phyloP scores from a whole-genome alignment of 2,113 vertebrate species.

The Daubentonia madagascariensis region DNA sequence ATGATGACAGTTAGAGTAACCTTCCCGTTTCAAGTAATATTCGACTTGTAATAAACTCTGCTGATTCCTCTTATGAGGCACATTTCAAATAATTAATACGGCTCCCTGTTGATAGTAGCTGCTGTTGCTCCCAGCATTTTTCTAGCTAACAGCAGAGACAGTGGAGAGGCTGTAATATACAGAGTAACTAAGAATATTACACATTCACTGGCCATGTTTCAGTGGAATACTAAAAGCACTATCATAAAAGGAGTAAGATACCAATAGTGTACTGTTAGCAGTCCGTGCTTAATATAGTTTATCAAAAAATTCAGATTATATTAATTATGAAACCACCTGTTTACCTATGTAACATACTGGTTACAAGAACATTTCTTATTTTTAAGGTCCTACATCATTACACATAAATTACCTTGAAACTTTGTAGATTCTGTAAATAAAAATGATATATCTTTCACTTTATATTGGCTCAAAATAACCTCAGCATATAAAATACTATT shows the following conservation, averaged over 20 bases:
- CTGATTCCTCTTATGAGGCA: conserved; percentile 85
- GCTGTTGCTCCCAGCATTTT: conserved; percentile 81
- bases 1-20: conserved; percentile 83
- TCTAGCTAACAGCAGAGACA: conserved; percentile 63
- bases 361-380: background rate
- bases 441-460: conserved; percentile 5
- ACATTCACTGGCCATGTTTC: conserved; percentile 40
- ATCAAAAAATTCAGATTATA: conserved; percentile 67
- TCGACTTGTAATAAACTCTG: conserved; percentile 82
- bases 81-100: conserved; percentile 89
- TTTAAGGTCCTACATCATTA: background rate
- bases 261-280: conserved; percentile 38
- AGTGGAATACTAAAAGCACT: conserved; percentile 67
- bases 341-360: background rate
- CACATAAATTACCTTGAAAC: background rate
- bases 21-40: conserved; percentile 85
- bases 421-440: background rate
- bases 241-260: conserved; percentile 65
- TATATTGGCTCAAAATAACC: background rate
- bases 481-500: background rate
- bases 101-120: conserved; percentile 83
- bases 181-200: conserved; percentile 75
- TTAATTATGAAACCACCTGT: conserved; percentile 72
- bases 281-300: conserved; percentile 60
- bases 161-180: conserved; percentile 58